phyloP scores from a whole-genome alignment of 2,888 invertebrate genomes.

The Mimumesa dahlbomi region DNA sequence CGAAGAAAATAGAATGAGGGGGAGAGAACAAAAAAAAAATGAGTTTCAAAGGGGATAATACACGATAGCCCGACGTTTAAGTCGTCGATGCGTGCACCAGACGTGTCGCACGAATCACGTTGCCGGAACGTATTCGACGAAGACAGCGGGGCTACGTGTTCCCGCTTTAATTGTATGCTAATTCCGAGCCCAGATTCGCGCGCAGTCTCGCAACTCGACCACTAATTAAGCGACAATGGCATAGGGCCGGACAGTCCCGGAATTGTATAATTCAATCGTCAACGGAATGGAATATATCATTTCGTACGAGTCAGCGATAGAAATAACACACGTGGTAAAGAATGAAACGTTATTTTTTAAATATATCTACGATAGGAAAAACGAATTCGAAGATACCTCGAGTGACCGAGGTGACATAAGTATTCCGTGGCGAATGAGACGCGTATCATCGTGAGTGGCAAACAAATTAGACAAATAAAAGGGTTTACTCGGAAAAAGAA shows the following conservation, averaged over 20 bases:
- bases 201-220: constrained; percentile 17
- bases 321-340: too few relatives aligned
- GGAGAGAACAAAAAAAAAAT: constrained; percentile 18
- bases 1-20: too few relatives aligned
- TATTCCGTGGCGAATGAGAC: too few relatives aligned
- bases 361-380: too few relatives aligned
- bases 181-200: constrained; percentile 39
- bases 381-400: too few relatives aligned
- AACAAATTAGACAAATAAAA: too few relatives aligned
- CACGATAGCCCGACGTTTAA: not conserved
- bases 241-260: not conserved
- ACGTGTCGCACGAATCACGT: constrained; percentile 37
- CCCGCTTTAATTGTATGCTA: constrained; percentile 64
- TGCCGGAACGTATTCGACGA: constrained; percentile 11
- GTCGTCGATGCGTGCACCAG: constrained; percentile 49
- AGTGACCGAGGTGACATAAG: too few relatives aligned
- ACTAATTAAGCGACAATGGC: constrained; percentile 57
- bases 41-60: constrained; percentile 32
- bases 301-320: too few relatives aligned
- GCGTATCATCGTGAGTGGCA: too few relatives aligned
- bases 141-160: constrained; percentile 19
- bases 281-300: too few relatives aligned
- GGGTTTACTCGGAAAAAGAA: not conserved
- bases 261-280: too few relatives aligned
- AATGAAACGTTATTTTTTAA: too few relatives aligned